Conservation (phyloP, 2,113 vertebrate genomes). For the Pollimyrus isidori region DNA sequence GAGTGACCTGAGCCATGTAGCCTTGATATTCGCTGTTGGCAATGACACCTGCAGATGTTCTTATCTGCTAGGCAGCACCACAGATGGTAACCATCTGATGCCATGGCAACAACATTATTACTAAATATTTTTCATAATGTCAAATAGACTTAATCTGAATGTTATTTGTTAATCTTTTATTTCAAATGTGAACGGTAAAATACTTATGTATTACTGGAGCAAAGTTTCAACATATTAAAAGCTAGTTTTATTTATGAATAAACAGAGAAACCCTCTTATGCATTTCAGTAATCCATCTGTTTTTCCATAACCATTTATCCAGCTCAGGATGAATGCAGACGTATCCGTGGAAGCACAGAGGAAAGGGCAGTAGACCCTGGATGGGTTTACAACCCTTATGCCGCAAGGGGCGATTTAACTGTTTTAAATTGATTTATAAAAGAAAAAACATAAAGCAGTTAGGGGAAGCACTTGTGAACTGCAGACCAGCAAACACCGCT, state of each 20-base stretch:
- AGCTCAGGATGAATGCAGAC: not conserved
- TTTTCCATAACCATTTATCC: not conserved
- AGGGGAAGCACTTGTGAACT: not conserved
- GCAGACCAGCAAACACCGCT: not conserved
- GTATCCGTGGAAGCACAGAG: not conserved
- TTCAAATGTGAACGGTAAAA: not conserved
- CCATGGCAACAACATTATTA: not conserved
- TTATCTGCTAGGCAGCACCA: not conserved
- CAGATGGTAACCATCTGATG: not conserved
- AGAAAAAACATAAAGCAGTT: not conserved
- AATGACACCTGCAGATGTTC: constrained; percentile 1
- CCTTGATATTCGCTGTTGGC: constrained; percentile 1
- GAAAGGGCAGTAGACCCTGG: not conserved
- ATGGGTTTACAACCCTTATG: not conserved
- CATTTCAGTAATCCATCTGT: not conserved
- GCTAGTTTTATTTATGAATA: not conserved
- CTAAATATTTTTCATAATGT: not conserved
- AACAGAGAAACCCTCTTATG: not conserved
- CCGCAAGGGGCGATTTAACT: not conserved
- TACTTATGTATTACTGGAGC: not conserved
- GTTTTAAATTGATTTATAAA: not conserved
- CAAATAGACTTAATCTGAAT: not conserved
- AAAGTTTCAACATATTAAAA: not conserved
- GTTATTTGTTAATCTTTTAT: not conserved
- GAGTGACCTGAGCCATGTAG: not conserved